Evolutionary conservation across 2,797 vertebrate species (phyloP).

Genomic region (Phoeniculus purpureus): DNA sequence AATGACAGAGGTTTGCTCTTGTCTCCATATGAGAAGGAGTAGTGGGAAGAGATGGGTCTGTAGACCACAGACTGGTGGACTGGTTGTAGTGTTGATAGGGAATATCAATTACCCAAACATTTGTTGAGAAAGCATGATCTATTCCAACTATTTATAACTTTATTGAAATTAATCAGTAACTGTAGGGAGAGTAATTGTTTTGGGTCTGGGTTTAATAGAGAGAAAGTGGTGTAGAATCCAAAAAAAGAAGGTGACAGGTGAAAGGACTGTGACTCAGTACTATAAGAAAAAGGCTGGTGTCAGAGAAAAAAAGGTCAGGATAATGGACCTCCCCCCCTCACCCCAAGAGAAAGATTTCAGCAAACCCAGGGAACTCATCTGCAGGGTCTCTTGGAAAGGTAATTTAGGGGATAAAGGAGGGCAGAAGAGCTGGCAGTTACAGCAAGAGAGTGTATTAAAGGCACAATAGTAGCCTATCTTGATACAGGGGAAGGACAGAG

Average conservation of each 20-base stretch:
- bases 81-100: background rate
- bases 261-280: background rate
- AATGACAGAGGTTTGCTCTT: background rate
- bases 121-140: background rate
- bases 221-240: background rate
- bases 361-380: background rate
- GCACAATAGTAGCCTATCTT: slow-evolving; percentile 24
- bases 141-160: background rate
- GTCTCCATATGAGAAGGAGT: background rate
- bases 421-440: slow-evolving; percentile 28
- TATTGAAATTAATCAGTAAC: background rate
- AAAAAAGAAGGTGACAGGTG: background rate
- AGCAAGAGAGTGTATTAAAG: slow-evolving; percentile 17
- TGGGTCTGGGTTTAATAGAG: background rate
- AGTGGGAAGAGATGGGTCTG: background rate
- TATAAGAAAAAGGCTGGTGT: background rate
- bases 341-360: background rate
- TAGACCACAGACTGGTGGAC: background rate
- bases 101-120: background rate
- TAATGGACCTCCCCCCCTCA: background rate
- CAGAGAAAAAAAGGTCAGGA: background rate
- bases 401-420: slow-evolving; percentile 36
- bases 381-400: background rate
- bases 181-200: background rate
- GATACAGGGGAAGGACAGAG: slow-evolving; percentile 13